Evolutionary conservation across 2,888 invertebrate species (phyloP), one percentile per base, ranked within the genome.

Genomic region (Pemphredon lugubris): DNA sequence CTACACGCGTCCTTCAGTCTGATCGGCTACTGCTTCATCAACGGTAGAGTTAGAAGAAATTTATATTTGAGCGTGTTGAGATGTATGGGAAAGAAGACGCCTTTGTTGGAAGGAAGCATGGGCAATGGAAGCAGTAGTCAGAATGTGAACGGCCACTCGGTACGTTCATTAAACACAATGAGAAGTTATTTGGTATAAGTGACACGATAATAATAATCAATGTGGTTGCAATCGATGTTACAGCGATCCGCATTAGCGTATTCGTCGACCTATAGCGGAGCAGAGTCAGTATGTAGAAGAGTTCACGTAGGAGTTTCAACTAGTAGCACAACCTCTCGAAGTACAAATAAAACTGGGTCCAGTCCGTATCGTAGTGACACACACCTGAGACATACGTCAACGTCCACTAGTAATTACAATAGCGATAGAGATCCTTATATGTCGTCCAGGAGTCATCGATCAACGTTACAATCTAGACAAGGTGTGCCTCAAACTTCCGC

Each of bases 311-410:
- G 98, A 30, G 97, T 98, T 81, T 97, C 98, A 9, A 97, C 97
- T 0, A 97, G 97, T 0, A 97, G 97, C 68, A 98, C 98, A 0
- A 98, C 98, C 0, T 97, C 97, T 0, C 92, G 97, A 74, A 97
- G 97, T 26, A 98, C 98, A 0, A 97, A 96, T 50, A 98, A 98
- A 90, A 98, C 98, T 11, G 96, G 96, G 83, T 97, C 97, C 23
- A 97, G 97, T 89, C 97, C 97, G 7, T 98, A 97, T 87, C 93
- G 95, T 80, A 96, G 96, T 86, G 96, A 96, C 82, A 94, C 95
- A 0, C 96, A 96, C 82, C 90, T 96, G 11, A 92, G 96, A 0
- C 95, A 96, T 86, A 96, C 96, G 0, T 95, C 95, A 26, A 96
- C 96, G 0, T 96, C 96, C 0, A 96, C 96, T 0, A 96, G 96